These are phyloP conservation scores for Carassius gibelio DNA, from an alignment of 2,113 vertebrate species.

Conservation along the genomic window DNA sequence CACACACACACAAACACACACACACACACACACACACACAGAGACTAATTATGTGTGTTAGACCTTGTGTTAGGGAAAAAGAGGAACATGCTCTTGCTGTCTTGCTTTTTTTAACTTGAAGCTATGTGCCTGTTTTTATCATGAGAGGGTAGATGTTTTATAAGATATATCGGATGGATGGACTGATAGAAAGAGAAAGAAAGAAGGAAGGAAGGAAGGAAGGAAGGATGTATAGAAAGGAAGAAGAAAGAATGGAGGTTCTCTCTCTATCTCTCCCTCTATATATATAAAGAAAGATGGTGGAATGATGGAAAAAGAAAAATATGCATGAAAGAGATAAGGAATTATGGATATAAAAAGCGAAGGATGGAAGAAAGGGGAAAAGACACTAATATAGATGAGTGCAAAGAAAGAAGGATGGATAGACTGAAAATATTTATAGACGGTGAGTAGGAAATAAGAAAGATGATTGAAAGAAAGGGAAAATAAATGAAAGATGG, in stretches of 20 bases:
- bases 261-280: no score
- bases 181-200: not conserved
- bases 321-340: not conserved
- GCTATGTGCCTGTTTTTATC: not conserved
- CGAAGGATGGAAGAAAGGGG: not conserved
- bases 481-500: not conserved
- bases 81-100: slow-evolving; percentile 4
- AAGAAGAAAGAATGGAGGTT: not conserved
- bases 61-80: slow-evolving; percentile 34
- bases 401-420: not conserved
- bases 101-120: not conserved
- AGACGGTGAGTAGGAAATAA: not conserved
- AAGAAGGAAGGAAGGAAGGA: not conserved
- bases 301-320: not conserved
- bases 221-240: not conserved
- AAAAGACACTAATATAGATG: not conserved
- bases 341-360: not conserved
- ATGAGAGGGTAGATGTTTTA: not conserved
- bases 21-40: no score
- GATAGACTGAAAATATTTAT: not conserved
- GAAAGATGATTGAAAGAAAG: not conserved
- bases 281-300: not conserved
- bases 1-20: no score
- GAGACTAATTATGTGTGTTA: slow-evolving; percentile 45
- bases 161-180: not conserved